A percentile compares a stretch with the other conserved stretches of the same genome.
Evolutionary conservation across 2,888 invertebrate genomes (phyloP).

Genomic region (Tolmerus cingulatus): DNA sequence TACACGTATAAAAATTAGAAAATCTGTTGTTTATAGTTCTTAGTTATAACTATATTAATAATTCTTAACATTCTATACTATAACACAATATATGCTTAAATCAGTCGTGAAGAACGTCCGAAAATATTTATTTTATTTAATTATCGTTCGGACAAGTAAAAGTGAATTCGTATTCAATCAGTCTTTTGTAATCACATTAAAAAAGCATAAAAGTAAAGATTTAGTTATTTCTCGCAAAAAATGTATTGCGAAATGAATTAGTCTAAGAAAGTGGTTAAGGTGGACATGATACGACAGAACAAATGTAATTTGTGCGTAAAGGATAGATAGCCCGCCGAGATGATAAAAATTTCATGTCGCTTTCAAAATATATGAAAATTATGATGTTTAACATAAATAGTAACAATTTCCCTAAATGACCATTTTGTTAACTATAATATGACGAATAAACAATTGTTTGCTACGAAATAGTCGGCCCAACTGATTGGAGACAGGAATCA

Average conservation of each 20-base stretch:
- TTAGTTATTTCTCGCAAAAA: too few species aligned
- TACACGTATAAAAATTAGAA: neutral
- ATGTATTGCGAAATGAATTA: too few species aligned
- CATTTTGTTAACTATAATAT: too few species aligned
- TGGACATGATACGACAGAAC: too few species aligned
- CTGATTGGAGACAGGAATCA: neutral
- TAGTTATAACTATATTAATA: neutral
- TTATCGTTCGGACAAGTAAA: neutral
- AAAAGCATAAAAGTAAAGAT: neutral
- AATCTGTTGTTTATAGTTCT: neutral
- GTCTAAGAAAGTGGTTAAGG: too few species aligned
- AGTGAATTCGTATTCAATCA: neutral
- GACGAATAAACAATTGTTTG: too few species aligned
- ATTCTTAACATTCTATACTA: neutral
- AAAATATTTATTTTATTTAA: neutral
- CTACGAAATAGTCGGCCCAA: neutral
- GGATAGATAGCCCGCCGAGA: too few species aligned
- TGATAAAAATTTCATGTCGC: too few species aligned
- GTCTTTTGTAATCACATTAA: neutral
- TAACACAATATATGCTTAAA: neutral
- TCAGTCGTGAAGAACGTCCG: neutral
- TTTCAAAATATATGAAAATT: too few species aligned
- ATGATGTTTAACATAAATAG: too few species aligned
- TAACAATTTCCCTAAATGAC: too few species aligned
- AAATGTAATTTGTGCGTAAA: too few species aligned